Percentiles rank a stretch among this genome's conserved stretches.
phyloP scores from a whole-genome alignment of 2,888 invertebrate genomes.

The Epinotia nisella region DNA sequence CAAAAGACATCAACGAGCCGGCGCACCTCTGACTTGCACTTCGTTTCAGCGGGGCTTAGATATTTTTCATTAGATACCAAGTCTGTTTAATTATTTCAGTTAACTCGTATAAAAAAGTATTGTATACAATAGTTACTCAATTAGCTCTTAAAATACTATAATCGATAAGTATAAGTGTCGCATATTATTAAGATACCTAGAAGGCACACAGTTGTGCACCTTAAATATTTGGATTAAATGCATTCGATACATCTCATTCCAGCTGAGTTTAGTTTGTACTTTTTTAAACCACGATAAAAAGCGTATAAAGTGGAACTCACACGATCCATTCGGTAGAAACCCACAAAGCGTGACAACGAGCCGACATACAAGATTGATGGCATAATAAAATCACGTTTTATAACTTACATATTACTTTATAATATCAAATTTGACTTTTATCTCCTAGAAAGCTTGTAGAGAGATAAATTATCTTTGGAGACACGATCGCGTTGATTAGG shows the following conservation, averaged over 20 bases:
- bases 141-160: no score
- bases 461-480: slow-evolving; percentile 74
- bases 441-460: slow-evolving; percentile 77
- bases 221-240: not conserved
- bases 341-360: slow-evolving; percentile 57
- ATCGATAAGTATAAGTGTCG: not conserved
- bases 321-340: slow-evolving; percentile 56
- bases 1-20: no score
- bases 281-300: slow-evolving; percentile 42
- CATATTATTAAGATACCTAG: not conserved
- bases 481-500: slow-evolving; percentile 78
- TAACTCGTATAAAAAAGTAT: no score
- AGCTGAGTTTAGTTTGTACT: slow-evolving; percentile 4
- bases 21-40: no score
- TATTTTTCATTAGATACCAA: no score
- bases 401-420: slow-evolving; percentile 77
- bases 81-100: no score
- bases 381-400: slow-evolving; percentile 79
- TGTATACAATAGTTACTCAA: no score
- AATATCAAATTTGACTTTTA: slow-evolving; percentile 80
- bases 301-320: slow-evolving; percentile 65
- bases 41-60: no score
- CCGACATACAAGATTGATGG: slow-evolving; percentile 79
- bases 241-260: slow-evolving; percentile 1
- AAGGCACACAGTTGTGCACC: not conserved